Evolutionary conservation across 2,888 invertebrate genomes (phyloP), one percentile per base, ranked within the genome.

Genomic region (Oligia fasciuncula): DNA sequence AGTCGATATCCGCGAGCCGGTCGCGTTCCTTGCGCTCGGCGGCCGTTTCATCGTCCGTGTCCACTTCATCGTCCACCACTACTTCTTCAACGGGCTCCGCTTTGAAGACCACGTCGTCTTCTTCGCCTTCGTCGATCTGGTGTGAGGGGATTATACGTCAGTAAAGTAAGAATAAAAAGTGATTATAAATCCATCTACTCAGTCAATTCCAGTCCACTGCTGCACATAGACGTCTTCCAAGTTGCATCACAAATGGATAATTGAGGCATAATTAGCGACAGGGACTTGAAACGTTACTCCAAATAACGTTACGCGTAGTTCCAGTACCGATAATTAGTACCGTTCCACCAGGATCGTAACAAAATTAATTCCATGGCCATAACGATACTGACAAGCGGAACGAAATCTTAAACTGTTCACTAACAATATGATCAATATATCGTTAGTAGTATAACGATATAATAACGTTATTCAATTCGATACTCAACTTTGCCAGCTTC

Each of bases 51-150:
- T 97, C 97, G 86, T 98, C 97, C 0, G 97, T 97, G 84, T 97
- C 97, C n/a, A 95, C 97, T 76, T 97, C 97, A 85, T 98, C 98
- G 62, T 98, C 97, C 4, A 98, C 97, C 66, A 97, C 96, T 77
- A 97, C 97, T 84, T 97, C 96, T 85, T 97, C 98, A 77, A 98
- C 98, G 11, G 97, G 97, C 83, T 97, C 97, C 81, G 98, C 97
- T 85, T 98, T 97, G 87, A 98, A 97, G 73, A 98, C 98, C 79
- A 98, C 98, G 91, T 98, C 98, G 88, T 98, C 98, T 83, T 97
- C 98, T 13, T 97, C 97, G 19, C 97, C 97, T n/a, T 97, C 95
- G 51, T 95, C 92, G 73, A 93, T 87, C 89, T 91, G 6, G 17
- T 4, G 19, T 0, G 17, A 49, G 4, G 9, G 1, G 11, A 17